These are phyloP conservation scores for Hirtodrosophila trivittata DNA, from an alignment of 2,888 invertebrate species.

Conservation along the genomic window DNA sequence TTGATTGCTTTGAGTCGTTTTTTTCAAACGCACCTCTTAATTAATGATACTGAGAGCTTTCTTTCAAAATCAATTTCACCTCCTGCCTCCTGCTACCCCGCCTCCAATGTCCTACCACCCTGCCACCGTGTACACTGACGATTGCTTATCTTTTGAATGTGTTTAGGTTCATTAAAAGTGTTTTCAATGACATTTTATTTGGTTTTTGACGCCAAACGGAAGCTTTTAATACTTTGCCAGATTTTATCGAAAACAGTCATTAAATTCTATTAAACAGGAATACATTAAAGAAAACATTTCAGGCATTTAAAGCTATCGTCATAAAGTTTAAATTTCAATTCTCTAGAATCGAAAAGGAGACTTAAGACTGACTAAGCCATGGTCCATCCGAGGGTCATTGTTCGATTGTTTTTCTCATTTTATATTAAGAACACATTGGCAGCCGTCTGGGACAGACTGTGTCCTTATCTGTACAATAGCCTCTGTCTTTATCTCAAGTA, in stretches of 20 bases:
- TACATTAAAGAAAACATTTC: conserved; percentile 14
- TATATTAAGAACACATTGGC: conserved; percentile 33
- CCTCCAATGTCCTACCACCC: neutral
- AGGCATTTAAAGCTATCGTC: conserved; percentile 11
- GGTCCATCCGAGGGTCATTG: conserved; percentile 27
- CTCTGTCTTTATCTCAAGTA: conserved; percentile 35
- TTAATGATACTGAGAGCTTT: conserved; percentile 46
- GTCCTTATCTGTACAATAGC: conserved; percentile 52
- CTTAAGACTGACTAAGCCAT: conserved; percentile 3
- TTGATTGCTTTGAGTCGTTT: conserved; percentile 3
- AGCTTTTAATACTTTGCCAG: conserved; percentile 36
- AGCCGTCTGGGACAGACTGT: conserved; percentile 63
- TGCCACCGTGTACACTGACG: conserved; percentile 22
- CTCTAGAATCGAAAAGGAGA: conserved; percentile 2
- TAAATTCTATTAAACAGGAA: conserved; percentile 38
- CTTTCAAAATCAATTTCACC: conserved; percentile 46
- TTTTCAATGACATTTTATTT: no score
- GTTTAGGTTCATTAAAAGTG: conserved; percentile 36
- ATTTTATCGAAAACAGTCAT: conserved; percentile 33
- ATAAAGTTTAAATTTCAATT: conserved; percentile 19
- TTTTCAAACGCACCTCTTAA: conserved; percentile 17
- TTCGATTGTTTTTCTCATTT: conserved; percentile 32
- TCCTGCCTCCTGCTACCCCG: neutral
- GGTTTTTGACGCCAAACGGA: no score
- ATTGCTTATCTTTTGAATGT: conserved; percentile 40